Evolutionary conservation across 1,140 invertebrate species (phyloP).

Genomic region (Drosophila nikananu): DNA sequence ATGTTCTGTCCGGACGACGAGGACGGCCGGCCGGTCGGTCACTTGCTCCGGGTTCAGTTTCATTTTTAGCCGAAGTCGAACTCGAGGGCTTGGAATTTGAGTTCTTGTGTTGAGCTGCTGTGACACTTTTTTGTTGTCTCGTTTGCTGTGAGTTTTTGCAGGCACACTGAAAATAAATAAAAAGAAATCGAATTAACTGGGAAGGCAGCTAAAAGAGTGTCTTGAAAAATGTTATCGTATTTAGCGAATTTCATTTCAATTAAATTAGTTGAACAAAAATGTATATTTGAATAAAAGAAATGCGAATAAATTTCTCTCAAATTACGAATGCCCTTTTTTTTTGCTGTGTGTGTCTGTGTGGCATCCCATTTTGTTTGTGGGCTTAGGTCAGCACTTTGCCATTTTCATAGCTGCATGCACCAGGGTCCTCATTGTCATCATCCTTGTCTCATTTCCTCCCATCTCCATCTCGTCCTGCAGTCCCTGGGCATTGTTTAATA

Average conservation of each 20-base stretch:
- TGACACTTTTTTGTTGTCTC: conserved; percentile 44
- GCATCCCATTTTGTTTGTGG: conserved; percentile 55
- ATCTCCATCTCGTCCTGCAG: conserved; percentile 2
- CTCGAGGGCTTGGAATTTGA: conserved; percentile 25
- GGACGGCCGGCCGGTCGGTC: conserved; percentile 10
- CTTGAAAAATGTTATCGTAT: too few species aligned
- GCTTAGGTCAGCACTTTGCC: conserved; percentile 68
- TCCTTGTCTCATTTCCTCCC: conserved; percentile 4
- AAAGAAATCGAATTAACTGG: background rate
- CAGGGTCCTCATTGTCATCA: conserved; percentile 54
- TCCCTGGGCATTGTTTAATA: conserved; percentile 70
- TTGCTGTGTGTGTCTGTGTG: conserved; percentile 17
- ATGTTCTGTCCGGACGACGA: conserved; percentile 26
- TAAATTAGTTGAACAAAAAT: background rate
- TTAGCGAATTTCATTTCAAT: too few species aligned
- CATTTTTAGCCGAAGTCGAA: conserved; percentile 26
- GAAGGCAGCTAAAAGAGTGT: background rate
- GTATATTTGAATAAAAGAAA: background rate
- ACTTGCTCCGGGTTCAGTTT: conserved; percentile 31
- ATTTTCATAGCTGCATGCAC: conserved; percentile 65
- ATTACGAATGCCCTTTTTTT: background rate
- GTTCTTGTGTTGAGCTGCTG: conserved; percentile 51
- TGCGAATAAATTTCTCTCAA: background rate
- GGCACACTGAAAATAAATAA: background rate
- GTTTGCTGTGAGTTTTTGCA: conserved; percentile 4